Percentiles rank a stretch among this genome's conserved stretches.
Conservation (phyloP, 1,140 invertebrate genomes). For the Drosophila mojavensis region DNA sequence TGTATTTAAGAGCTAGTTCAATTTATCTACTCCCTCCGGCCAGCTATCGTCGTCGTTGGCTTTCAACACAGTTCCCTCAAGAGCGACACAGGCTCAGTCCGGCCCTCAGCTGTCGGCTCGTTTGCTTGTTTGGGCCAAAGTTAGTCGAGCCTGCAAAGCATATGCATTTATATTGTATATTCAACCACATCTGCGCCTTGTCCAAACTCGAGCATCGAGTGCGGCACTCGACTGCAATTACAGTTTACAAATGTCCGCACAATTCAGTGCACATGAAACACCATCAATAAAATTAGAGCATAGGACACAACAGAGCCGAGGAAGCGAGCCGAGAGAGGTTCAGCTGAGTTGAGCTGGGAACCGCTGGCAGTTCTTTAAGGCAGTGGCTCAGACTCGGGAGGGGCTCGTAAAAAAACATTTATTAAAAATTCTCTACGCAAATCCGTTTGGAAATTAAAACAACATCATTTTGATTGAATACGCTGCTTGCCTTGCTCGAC, state of each 20-base stretch:
- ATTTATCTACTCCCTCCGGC: conserved; percentile 42
- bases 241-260: conserved; percentile 71
- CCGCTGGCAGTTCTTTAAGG: conserved; percentile 57
- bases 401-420: conserved; percentile 67
- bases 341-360: conserved; percentile 8
- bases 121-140: conserved; percentile 36
- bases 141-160: conserved; percentile 47
- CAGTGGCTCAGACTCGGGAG: conserved; percentile 8
- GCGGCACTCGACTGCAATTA: conserved; percentile 64
- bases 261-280: conserved; percentile 75
- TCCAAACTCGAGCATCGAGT: conserved; percentile 32
- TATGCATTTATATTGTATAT: conserved; percentile 48
- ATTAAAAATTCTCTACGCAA: conserved; percentile 81
- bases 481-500: conserved; percentile 28
- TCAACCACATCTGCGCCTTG: conserved; percentile 36
- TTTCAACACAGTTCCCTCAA: conserved; percentile 33
- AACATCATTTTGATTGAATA: conserved; percentile 80
- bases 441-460: conserved; percentile 76
- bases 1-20: conserved; percentile 34
- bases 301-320: conserved; percentile 39
- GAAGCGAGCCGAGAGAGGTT: neutral
- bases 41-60: conserved; percentile 18
- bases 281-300: conserved; percentile 80
- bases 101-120: conserved; percentile 1
- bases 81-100: neutral